These are phyloP conservation scores for Hemithea aestivaria DNA, from an alignment of 2,888 invertebrate species.

Conservation along the genomic window DNA sequence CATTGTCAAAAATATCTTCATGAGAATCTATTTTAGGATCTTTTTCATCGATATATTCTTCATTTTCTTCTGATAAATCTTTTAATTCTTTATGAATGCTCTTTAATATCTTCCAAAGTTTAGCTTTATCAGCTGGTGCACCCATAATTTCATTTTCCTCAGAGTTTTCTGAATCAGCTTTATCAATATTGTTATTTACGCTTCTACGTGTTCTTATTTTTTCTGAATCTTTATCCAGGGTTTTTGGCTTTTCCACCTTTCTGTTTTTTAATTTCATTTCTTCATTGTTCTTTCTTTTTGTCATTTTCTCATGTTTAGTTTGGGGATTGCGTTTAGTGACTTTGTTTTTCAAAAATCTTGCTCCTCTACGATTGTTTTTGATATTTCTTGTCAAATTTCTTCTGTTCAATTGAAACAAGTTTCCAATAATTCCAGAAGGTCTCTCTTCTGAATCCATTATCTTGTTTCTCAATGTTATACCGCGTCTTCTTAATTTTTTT, in stretches of 20 bases:
- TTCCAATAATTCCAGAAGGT: constrained; percentile 31
- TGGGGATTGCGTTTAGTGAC: constrained; percentile 18
- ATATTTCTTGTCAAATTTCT: constrained; percentile 23
- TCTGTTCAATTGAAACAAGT: constrained; percentile 30
- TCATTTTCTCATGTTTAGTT: constrained; percentile 14
- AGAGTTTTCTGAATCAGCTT: constrained; percentile 23
- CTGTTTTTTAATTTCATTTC: constrained; percentile 7
- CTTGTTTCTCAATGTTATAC: constrained; percentile 21
- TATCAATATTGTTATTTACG: constrained; percentile 21
- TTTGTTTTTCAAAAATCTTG: constrained; percentile 9
- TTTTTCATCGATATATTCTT: constrained; percentile 27
- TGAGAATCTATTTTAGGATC: constrained; percentile 20
- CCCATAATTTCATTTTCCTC: constrained; percentile 47
- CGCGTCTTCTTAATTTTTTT: constrained; percentile 28
- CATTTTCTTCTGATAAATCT: constrained; percentile 36
- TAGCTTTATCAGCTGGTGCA: constrained; percentile 33
- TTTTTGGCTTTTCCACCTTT: constrained; percentile 18
- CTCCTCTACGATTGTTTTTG: constrained; percentile 14
- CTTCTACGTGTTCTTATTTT: constrained; percentile 19
- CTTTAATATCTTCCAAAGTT: constrained; percentile 46
- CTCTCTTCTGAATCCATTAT: constrained; percentile 28
- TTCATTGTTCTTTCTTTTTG: not conserved
- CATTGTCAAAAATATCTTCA: constrained; percentile 31
- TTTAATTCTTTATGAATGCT: constrained; percentile 47
- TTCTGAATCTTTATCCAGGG: constrained; percentile 4